Evolutionary conservation across 2,113 vertebrate species (phyloP).

Genomic region (cattle (Bos taurus)): DNA sequence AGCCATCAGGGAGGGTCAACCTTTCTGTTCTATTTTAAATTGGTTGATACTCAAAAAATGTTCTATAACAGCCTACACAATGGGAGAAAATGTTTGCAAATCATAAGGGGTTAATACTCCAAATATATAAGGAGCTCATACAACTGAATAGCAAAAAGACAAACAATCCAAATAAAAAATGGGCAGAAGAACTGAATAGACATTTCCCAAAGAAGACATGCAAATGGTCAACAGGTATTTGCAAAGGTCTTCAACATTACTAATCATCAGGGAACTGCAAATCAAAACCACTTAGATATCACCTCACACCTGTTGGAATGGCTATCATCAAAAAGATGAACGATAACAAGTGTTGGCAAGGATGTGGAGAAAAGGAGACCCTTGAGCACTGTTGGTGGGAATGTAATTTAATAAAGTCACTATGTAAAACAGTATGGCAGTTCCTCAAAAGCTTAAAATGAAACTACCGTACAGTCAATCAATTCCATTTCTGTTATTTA

Average conservation of each 20-base stretch:
- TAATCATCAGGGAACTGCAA: not conserved
- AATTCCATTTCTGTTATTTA: not conserved
- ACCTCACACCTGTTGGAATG: not conserved
- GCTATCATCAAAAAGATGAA: not conserved
- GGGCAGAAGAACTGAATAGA: not conserved
- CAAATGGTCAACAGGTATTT: not conserved
- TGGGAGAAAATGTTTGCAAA: not conserved
- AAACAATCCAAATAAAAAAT: not conserved
- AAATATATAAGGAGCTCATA: not conserved
- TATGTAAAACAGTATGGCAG: not conserved
- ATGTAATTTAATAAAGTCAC: not conserved
- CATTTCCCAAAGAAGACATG: not conserved
- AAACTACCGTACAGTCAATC: not conserved
- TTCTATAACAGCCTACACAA: not conserved
- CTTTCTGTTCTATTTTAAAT: not conserved
- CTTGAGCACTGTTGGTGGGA: not conserved
- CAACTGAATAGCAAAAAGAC: not conserved
- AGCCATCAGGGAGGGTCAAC: not conserved
- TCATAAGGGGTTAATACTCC: not conserved
- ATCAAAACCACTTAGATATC: not conserved
- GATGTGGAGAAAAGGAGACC: not conserved
- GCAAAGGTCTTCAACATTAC: not conserved
- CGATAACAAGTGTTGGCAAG: not conserved
- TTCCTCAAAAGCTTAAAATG: not conserved
- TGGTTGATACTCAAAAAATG: not conserved